Base-by-base conservation (phyloP, 2,888 invertebrate species). In the Sarcophaga variegata region DNA sequence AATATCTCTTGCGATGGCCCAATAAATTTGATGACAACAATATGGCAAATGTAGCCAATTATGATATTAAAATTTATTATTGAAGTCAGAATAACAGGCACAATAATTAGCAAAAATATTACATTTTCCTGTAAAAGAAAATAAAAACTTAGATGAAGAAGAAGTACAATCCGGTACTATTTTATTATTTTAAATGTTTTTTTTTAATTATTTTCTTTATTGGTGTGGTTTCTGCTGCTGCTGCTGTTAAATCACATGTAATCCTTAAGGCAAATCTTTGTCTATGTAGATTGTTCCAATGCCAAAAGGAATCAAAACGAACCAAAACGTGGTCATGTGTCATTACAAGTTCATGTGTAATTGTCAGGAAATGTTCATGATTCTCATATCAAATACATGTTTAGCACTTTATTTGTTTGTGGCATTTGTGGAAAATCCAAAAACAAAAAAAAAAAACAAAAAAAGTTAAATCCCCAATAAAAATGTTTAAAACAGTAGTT, bases 321-420 rank as follows among this genome's bases (percentile, higher is more conserved):
- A 37, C 6, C 37, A 37, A 84, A 87, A 84, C 87, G 87, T 87
- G 87, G 87, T 72, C 84, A 87, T 82, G 82, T 87, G 84, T 84
- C 84, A 87, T 81, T 87, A 82, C 81, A 87, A 84, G 87, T 87
- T 84, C 87, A 81, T 76, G 79, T 87, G 84, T 87, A 84, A 82
- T 87, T 87, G 87, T 87, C 87, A 87, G 87, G 87, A 87, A 87
- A 87, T 84, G 87, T 87, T 84, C 79, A 84, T 87, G 87, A 79
- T 67, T 84, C 72, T 69, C 71, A 76, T 84, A 84, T 84, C 84
- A 82, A 81, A 76, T 71, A 82, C 76, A 72, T 76, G 81, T 76
- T 84, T 76, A 84, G 84, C 71, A 87, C 84, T 87, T 81, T 81
- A 87, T 80, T 87, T 84, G 69, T 82, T 79, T 79, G 71, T 84